Evolutionary conservation across 2,797 vertebrate species (phyloP).

Genomic region (Anniella stebbinsi): DNA sequence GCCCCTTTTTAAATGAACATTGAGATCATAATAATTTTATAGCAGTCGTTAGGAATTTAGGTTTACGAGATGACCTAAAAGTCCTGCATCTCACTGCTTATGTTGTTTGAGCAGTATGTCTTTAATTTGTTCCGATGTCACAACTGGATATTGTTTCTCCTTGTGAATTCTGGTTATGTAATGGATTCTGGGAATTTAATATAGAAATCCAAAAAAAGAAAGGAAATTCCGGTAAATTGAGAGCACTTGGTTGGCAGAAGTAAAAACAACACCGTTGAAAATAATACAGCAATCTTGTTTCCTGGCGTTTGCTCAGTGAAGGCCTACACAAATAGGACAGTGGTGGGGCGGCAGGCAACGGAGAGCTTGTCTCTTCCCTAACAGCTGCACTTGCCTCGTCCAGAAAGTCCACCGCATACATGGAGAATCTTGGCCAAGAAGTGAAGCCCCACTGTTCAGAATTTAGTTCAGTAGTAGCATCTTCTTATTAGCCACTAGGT

Average conservation of each 20-base stretch:
- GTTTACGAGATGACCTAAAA: not conserved
- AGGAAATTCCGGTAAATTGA: not conserved
- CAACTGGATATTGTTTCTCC: not conserved
- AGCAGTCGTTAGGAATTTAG: not conserved
- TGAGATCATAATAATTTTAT: not conserved
- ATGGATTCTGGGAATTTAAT: not conserved
- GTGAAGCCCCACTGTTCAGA: not conserved
- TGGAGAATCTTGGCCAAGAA: not conserved
- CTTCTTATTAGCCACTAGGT: not conserved
- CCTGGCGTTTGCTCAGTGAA: not conserved
- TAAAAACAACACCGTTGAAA: not conserved
- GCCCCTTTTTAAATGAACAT: not conserved
- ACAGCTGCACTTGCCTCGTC: not conserved
- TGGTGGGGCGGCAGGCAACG: too few species aligned
- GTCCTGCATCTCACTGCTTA: not conserved
- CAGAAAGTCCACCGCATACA: not conserved
- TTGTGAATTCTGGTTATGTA: not conserved
- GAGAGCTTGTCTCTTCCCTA: not conserved
- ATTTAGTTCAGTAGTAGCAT: not conserved
- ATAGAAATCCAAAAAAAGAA: not conserved
- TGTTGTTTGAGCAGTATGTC: not conserved
- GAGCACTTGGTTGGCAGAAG: not conserved
- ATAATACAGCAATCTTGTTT: not conserved
- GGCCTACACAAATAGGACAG: not conserved
- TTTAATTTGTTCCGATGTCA: constrained; percentile 7